These are phyloP conservation scores for Ceratina calcarata DNA, from an alignment of 1,140 invertebrate genomes.

Conservation along the genomic window DNA sequence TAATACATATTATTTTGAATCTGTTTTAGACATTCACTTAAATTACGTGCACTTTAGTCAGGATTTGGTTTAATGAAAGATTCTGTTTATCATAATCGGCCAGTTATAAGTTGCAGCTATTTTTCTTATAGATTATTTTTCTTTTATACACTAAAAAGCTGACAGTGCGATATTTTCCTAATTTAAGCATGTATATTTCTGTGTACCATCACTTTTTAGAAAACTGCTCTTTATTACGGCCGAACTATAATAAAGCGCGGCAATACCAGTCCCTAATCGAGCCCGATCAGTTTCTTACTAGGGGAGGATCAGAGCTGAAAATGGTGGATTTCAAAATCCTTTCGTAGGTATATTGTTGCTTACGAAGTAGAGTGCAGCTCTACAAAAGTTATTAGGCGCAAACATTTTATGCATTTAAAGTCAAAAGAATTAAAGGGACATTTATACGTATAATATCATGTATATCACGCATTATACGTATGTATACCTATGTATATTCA, in stretches of 20 bases:
- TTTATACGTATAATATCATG: constrained; percentile 1
- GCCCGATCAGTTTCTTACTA: constrained; percentile 49
- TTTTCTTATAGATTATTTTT: too few species aligned
- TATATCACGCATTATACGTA: not conserved
- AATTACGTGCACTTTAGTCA: too few species aligned
- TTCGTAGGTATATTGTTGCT: constrained; percentile 48
- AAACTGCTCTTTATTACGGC: constrained; percentile 52
- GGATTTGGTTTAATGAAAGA: not conserved
- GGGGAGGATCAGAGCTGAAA: constrained; percentile 49
- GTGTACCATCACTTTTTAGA: constrained; percentile 51
- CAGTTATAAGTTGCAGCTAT: not conserved
- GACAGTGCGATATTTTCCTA: constrained; percentile 33
- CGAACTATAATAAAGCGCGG: constrained; percentile 49
- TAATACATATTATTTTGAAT: too few species aligned
- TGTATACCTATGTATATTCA: not conserved
- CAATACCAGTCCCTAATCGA: constrained; percentile 48
- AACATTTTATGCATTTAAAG: constrained; percentile 24
- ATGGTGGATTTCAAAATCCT: constrained; percentile 49
- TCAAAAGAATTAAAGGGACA: not conserved
- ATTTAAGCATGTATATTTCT: constrained; percentile 51
- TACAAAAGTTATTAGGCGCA: constrained; percentile 29
- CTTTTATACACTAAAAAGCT: constrained; percentile 16
- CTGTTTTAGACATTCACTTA: too few species aligned
- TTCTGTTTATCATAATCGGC: not conserved
- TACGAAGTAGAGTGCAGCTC: constrained; percentile 31